Conservation (phyloP, 2,888 invertebrate species). For the Andrena bucephala region DNA sequence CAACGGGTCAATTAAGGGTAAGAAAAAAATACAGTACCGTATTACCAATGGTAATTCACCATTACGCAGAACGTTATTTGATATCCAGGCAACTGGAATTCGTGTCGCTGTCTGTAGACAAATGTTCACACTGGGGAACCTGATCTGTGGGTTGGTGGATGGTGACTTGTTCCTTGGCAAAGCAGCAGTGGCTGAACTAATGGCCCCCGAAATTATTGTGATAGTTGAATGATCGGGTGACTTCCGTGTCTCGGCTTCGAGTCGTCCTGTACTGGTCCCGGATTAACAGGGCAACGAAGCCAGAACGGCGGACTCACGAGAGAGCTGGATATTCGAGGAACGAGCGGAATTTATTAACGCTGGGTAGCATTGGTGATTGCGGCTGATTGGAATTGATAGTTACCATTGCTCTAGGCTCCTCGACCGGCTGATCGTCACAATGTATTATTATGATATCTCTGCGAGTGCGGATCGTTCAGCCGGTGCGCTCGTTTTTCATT, state of each 20-base stretch:
- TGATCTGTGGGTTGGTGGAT: slow-evolving; percentile 35
- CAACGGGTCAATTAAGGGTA: too few relatives aligned
- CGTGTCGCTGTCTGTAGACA: slow-evolving; percentile 29
- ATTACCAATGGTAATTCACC: not conserved
- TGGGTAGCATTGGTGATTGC: slow-evolving; percentile 43
- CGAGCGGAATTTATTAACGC: slow-evolving; percentile 57
- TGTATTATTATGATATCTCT: slow-evolving; percentile 45
- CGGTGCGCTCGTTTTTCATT: slow-evolving; percentile 30
- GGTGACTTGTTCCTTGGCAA: not conserved
- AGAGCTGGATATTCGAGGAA: slow-evolving; percentile 40
- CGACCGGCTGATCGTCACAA: slow-evolving; percentile 25
- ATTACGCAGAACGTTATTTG: not conserved
- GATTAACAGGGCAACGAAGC: slow-evolving; percentile 45
- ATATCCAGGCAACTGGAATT: slow-evolving; percentile 32
- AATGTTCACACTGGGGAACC: slow-evolving; percentile 30
- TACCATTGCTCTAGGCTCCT: slow-evolving; percentile 28
- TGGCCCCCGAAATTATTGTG: slow-evolving; percentile 37
- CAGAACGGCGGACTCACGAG: slow-evolving; percentile 33
- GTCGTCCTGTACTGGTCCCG: slow-evolving; percentile 13
- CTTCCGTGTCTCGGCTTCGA: slow-evolving; percentile 25
- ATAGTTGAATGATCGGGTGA: slow-evolving; percentile 31
- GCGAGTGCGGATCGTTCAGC: not conserved
- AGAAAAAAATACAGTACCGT: not conserved
- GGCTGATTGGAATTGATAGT: slow-evolving; percentile 56
- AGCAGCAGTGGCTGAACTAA: slow-evolving; percentile 18